Conservation (phyloP, 2,797 vertebrate species). For the Rhabdomys pumilio region DNA sequence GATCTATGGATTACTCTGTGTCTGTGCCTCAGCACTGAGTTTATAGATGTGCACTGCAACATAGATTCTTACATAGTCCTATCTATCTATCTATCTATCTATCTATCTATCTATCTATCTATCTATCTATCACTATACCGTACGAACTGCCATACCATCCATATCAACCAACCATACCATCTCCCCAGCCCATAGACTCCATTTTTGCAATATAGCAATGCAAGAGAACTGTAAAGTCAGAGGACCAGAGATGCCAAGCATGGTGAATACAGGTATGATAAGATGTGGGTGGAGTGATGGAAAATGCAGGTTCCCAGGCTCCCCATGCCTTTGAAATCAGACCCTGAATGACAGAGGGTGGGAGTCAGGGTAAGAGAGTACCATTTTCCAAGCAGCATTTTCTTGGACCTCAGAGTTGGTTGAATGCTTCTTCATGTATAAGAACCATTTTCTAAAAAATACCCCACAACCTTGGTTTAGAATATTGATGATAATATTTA, state of each 20-base stretch:
- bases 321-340: background rate
- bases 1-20: background rate
- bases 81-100: too few relatives aligned
- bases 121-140: too few relatives aligned
- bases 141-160: too few relatives aligned
- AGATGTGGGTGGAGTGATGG: background rate
- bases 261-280: background rate
- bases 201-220: background rate
- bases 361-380: rapidly evolving
- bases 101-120: too few relatives aligned
- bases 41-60: background rate
- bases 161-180: background rate
- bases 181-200: too few relatives aligned
- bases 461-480: background rate
- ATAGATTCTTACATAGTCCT: background rate
- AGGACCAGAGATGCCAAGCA: background rate
- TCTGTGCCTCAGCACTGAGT: background rate
- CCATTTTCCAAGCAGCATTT: background rate
- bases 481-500: too few relatives aligned
- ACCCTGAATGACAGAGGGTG: rapidly evolving
- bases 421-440: background rate
- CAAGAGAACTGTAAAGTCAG: background rate
- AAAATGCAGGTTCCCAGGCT: background rate
- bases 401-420: background rate
- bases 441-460: background rate